phyloP scores from a whole-genome alignment of 2,113 vertebrate genomes.

The Corythoichthys intestinalis region DNA sequence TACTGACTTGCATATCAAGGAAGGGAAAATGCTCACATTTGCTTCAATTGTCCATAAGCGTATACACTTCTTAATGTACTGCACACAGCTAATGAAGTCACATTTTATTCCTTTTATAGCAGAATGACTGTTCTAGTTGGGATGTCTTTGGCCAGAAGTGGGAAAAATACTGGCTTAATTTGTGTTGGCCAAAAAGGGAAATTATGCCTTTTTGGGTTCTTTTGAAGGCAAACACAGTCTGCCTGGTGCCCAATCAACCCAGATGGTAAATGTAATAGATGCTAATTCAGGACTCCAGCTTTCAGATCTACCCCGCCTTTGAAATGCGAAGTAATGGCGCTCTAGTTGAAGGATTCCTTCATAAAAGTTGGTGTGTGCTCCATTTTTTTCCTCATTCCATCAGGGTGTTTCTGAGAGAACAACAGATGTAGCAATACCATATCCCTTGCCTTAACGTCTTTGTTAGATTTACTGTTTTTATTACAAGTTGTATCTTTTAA shows the following conservation, averaged over 20 bases:
- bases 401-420: not conserved
- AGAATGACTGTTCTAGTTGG: too few relatives aligned
- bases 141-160: not conserved
- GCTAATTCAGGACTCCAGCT: not conserved
- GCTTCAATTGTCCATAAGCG: too few relatives aligned
- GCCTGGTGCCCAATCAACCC: constrained; percentile 47
- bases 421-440: not conserved
- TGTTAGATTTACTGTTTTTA: too few relatives aligned
- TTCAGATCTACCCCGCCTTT: constrained; percentile 17
- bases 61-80: not conserved
- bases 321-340: constrained; percentile 8
- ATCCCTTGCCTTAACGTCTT: not conserved
- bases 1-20: too few relatives aligned
- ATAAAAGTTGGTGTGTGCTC: not conserved
- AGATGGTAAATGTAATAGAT: constrained; percentile 18
- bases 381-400: not conserved
- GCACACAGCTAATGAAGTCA: constrained; percentile 22
- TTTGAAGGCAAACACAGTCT: constrained; percentile 20
- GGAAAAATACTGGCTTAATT: not conserved
- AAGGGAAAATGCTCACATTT: too few relatives aligned
- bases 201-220: constrained; percentile 18
- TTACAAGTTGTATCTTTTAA: too few relatives aligned
- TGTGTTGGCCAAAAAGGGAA: constrained; percentile 20
- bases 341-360: constrained; percentile 10
- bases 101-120: constrained; percentile 19